Conservation (phyloP, 2,888 invertebrate genomes). For the Heliothis peltigera region DNA sequence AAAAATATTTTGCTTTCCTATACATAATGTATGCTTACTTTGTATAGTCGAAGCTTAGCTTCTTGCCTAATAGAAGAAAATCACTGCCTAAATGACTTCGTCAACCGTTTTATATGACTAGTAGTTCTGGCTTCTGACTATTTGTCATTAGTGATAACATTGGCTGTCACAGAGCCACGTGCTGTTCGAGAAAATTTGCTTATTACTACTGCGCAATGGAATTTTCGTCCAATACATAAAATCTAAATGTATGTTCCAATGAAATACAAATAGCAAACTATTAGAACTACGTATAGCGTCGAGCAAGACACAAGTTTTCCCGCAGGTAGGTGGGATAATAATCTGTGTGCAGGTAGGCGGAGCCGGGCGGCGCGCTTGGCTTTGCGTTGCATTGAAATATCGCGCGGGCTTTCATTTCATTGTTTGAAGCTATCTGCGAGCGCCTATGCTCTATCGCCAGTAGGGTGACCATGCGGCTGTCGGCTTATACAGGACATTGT, state of each 20-base stretch:
- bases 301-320: slow-evolving; percentile 23
- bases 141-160: no score
- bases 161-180: no score
- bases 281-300: slow-evolving; percentile 11
- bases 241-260: not conserved
- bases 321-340: slow-evolving; percentile 45
- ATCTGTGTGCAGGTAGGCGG: slow-evolving; percentile 57
- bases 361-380: slow-evolving; percentile 50
- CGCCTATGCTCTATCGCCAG: slow-evolving; percentile 61
- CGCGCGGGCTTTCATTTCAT: slow-evolving; percentile 82
- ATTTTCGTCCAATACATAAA: no score
- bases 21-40: no score
- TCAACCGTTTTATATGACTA: no score
- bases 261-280: not conserved
- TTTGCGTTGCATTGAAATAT: slow-evolving; percentile 75
- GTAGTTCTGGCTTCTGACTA: no score
- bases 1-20: no score
- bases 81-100: no score
- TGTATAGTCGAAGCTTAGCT: no score
- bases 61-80: no score
- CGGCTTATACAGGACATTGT: slow-evolving; percentile 16
- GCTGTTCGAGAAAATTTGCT: no score
- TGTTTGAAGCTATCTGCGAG: slow-evolving; percentile 82
- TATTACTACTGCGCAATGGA: no score
- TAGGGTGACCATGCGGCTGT: slow-evolving; percentile 37